phyloP scores from a whole-genome alignment of 2,888 invertebrate genomes.

The Xanthorhoe spadicearia region DNA sequence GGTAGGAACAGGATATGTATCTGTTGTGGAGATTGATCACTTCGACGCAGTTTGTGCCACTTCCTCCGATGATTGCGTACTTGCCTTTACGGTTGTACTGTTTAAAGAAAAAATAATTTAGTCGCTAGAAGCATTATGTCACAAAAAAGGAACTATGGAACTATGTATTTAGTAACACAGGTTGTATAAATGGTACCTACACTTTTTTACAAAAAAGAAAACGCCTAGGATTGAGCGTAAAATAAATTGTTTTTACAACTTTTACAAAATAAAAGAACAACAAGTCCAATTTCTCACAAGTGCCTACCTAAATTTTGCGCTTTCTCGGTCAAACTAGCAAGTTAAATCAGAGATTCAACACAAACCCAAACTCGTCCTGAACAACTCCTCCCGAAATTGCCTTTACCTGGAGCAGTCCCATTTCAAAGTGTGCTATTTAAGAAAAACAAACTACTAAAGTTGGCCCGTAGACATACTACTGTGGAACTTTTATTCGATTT shows the following conservation, averaged over 20 bases:
- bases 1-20: conserved; percentile 75
- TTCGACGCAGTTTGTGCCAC: conserved; percentile 76
- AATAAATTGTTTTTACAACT: neutral
- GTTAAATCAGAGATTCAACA: conserved; percentile 23
- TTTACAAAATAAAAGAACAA: neutral
- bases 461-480: conserved; percentile 27
- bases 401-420: conserved; percentile 33
- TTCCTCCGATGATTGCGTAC: conserved; percentile 76
- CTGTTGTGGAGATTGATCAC: conserved; percentile 78
- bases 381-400: conserved; percentile 37
- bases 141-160: too few relatives aligned
- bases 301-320: neutral
- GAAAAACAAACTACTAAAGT: conserved; percentile 43
- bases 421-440: conserved; percentile 42
- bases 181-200: too few relatives aligned
- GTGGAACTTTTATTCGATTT: conserved; percentile 1
- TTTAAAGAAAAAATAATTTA: conserved; percentile 37
- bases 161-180: too few relatives aligned
- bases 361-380: conserved; percentile 26
- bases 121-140: too few relatives aligned
- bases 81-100: conserved; percentile 80
- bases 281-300: neutral
- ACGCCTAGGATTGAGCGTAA: neutral
- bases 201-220: neutral
- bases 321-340: conserved; percentile 9